These are phyloP conservation scores for Leptura quadrifasciata DNA, from an alignment of 2,888 invertebrate genomes.

Conservation along the genomic window DNA sequence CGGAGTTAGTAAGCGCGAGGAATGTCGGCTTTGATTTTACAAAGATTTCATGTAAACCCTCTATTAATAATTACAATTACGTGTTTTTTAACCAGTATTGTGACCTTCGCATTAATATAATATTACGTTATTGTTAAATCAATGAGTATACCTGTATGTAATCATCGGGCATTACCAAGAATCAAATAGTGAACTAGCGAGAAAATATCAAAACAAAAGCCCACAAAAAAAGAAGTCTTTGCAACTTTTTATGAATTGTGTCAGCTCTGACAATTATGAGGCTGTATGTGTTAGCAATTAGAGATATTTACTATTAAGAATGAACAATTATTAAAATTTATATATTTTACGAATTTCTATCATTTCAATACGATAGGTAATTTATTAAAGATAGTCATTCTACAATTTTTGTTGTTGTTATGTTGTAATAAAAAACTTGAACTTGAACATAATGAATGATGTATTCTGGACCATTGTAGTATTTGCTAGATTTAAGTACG, in stretches of 20 bases:
- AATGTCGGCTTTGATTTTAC: neutral
- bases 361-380: too few relatives aligned
- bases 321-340: too few relatives aligned
- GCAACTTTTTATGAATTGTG: neutral
- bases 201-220: neutral
- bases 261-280: neutral
- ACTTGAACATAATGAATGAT: too few relatives aligned
- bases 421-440: too few relatives aligned
- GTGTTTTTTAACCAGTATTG: neutral
- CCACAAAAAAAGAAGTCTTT: neutral
- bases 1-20: neutral
- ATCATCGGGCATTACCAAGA: neutral
- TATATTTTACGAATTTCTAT: too few relatives aligned
- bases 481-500: too few relatives aligned
- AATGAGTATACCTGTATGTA: neutral
- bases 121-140: neutral
- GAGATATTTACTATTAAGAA: too few relatives aligned
- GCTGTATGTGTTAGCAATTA: neutral
- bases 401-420: too few relatives aligned
- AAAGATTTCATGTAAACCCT: constrained; percentile 13
- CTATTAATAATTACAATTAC: constrained; percentile 25
- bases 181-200: neutral
- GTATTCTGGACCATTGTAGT: too few relatives aligned
- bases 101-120: constrained; percentile 15
- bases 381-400: too few relatives aligned